Conservation (phyloP, 2,797 vertebrate species). For the Scyliorhinus canicula region DNA sequence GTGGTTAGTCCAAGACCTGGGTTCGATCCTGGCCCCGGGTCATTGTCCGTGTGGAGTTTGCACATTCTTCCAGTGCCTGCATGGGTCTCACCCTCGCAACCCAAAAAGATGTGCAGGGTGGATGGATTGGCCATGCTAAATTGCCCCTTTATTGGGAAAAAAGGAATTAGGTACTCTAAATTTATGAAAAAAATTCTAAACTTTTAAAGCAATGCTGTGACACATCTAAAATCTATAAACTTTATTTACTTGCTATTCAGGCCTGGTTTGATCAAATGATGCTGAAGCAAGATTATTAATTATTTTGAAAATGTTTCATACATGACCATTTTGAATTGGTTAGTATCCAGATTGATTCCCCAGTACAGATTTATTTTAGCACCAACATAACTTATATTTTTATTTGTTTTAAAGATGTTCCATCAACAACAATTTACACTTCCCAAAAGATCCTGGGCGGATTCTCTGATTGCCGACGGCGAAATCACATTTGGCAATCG, state of each 20-base stretch:
- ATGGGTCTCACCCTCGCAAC: too few species aligned
- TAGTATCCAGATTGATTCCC: background rate
- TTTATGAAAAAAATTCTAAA: background rate
- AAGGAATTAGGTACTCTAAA: too few species aligned
- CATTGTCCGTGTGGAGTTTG: too few species aligned
- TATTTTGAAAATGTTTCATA: background rate
- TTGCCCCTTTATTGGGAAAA: too few species aligned
- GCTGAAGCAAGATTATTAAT: background rate
- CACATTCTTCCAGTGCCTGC: too few species aligned
- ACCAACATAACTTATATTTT: background rate
- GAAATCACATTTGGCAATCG: too few species aligned
- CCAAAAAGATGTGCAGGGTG: too few species aligned
- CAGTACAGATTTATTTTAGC: background rate
- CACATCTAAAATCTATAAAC: background rate
- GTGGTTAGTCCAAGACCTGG: too few species aligned
- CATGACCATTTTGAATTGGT: background rate
- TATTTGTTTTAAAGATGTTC: background rate
- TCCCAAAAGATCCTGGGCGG: background rate
- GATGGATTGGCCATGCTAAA: too few species aligned
- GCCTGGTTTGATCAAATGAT: background rate
- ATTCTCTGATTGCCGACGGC: too few species aligned
- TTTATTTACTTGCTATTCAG: background rate
- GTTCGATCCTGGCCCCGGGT: too few species aligned
- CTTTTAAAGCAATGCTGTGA: background rate
- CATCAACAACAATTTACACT: background rate